Base-by-base conservation (phyloP, 2,113 vertebrate genomes). In the Caranx melampygus region DNA sequence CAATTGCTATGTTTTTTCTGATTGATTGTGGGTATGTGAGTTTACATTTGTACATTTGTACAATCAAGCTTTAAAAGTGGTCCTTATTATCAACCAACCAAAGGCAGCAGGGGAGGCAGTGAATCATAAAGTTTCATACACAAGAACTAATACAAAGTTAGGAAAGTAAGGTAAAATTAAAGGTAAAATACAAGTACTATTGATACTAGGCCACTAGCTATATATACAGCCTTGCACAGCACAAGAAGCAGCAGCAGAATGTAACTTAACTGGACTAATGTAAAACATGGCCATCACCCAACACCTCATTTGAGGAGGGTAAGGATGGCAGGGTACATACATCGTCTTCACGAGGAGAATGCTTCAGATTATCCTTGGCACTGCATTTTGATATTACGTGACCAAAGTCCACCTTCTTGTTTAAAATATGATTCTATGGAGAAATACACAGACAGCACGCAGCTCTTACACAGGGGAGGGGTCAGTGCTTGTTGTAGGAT, bases 351-450 rank as follows among this genome's bases (percentile, higher is more conserved):
- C 88, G 95, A 73, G 95, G 94, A 89, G 95, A 93, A 94, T 94
- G 95, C 95, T 93, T 97, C 96, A 97, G 94, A 95, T 98, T 97
- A 95, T 97, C 96, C 96, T 95, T 97, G 95, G 97, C 96, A 94
- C 95, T 95, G 94, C 96, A 96, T 87, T 96, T 96, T 94, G 97
- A 95, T 51, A 96, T 93, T 91, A 96, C 85, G 89, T 95, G 95
- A 79, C 94, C 96, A 97, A 96, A 96, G 96, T 98, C 96, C 90
- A 95, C 95, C 96, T 96, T 98, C 96, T 96, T 96, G 96, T 94
- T 97, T 96, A 97, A 96, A 96, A 98, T 97, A 82, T 96, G 97
- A 96, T 96, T 96, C 97, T 99, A 97, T 71, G 76, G 93, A 96
- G 95, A 88, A 89, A 94, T 90, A 90, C 83, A 94, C 70, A 94